These are phyloP conservation scores for Carabus problematicus DNA, from an alignment of 2,888 invertebrate genomes.

Conservation along the genomic window DNA sequence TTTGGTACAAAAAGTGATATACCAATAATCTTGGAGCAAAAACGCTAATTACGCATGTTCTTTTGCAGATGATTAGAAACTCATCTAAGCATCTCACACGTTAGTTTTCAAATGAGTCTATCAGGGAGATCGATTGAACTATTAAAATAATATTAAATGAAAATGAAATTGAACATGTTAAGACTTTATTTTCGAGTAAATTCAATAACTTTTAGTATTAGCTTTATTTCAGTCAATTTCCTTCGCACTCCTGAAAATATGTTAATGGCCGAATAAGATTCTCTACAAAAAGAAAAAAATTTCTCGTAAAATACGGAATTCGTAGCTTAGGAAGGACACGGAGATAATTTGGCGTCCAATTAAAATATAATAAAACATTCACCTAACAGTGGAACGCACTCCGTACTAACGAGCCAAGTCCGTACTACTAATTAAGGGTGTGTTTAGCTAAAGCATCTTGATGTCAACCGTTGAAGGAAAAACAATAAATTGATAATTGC, in stretches of 20 bases:
- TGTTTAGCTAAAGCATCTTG: constrained; percentile 23
- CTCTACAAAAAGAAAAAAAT: background rate
- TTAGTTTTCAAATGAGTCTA: no score
- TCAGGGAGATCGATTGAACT: no score
- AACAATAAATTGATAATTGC: constrained; percentile 40
- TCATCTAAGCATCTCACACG: no score
- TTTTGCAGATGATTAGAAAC: no score
- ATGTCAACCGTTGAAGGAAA: constrained; percentile 33
- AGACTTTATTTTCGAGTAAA: no score
- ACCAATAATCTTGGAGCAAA: no score
- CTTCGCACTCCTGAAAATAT: background rate
- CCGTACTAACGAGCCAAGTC: constrained; percentile 22
- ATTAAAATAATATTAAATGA: no score
- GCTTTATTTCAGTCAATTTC: background rate
- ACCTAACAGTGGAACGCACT: background rate
- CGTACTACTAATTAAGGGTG: constrained; percentile 30
- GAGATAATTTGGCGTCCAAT: constrained; percentile 24
- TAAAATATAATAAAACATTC: constrained; percentile 32
- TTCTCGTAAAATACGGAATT: background rate
- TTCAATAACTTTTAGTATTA: no score
- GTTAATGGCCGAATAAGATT: background rate
- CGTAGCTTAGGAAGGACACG: background rate
- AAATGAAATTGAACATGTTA: no score
- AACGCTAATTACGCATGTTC: no score
- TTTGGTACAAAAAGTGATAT: no score